Percentiles rank a stretch among this genome's conserved stretches.
phyloP scores from a whole-genome alignment of 2,888 invertebrate genomes.

The Xanthorhoe designata region DNA sequence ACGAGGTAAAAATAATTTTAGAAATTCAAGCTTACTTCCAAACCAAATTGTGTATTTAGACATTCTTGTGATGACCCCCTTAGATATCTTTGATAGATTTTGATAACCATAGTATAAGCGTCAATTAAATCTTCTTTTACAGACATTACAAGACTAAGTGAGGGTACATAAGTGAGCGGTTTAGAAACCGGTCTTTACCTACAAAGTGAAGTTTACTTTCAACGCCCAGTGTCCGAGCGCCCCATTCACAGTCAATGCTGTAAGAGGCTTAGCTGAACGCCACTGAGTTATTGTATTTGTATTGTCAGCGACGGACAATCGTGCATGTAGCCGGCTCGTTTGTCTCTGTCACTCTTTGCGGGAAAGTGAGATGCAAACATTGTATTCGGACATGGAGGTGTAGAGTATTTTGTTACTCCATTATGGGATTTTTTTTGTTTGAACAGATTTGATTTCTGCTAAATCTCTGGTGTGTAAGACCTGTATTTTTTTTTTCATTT shows the following conservation, averaged over 20 bases:
- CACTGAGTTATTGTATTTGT: slow-evolving; percentile 54
- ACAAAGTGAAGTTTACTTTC: not conserved
- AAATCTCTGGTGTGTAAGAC: too few relatives aligned
- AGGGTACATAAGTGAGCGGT: not conserved
- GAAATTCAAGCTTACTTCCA: too few relatives aligned
- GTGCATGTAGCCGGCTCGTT: slow-evolving; percentile 10
- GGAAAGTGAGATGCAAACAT: not conserved
- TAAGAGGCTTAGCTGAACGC: slow-evolving; percentile 52
- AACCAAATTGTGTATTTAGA: too few relatives aligned
- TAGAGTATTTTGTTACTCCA: not conserved
- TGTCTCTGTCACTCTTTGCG: slow-evolving; percentile 14
- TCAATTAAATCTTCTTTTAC: not conserved
- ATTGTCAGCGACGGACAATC: slow-evolving; percentile 45
- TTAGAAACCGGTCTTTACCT: not conserved
- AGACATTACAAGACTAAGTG: not conserved
- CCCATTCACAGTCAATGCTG: slow-evolving; percentile 40
- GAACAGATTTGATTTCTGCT: not conserved
- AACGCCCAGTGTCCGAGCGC: not conserved
- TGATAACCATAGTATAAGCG: too few relatives aligned
- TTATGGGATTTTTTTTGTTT: not conserved
- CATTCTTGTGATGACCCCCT: too few relatives aligned
- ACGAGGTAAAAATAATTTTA: too few relatives aligned
- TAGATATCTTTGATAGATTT: too few relatives aligned
- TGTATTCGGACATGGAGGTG: not conserved
- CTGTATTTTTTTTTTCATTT: too few relatives aligned